Base-by-base conservation (phyloP, 2,113 vertebrate species). In the Ailurus styani region DNA sequence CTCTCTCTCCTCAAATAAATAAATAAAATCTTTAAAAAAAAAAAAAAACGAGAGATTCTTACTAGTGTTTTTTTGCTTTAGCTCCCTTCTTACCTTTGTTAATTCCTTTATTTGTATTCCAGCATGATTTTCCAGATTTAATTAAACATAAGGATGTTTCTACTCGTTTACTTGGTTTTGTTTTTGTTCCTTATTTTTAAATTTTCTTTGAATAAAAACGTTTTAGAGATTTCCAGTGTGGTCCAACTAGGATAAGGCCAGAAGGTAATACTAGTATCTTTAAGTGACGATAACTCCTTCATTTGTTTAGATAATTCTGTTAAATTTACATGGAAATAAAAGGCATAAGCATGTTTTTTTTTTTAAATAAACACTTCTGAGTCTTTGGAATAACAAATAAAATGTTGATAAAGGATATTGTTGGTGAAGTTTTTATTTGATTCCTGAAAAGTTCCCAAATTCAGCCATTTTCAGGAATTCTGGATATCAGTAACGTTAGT, bases 11-110 rank as follows among this genome's bases (percentile, higher is more conserved):
- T n/a, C n/a, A n/a, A n/a, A n/a, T n/a, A n/a, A n/a, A n/a, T n/a
- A n/a, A n/a, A n/a, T n/a, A n/a, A n/a, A n/a, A n/a, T n/a, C n/a
- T n/a, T n/a, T n/a, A n/a, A n/a, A n/a, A n/a, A n/a, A n/a, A n/a
- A n/a, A n/a, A n/a, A n/a, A n/a, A 88, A 96, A 75, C 85, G 54
- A 77, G 96, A 96, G 84, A 87, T 90, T 87, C 66, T 73, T 97
- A 83, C 31, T 93, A 57, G 70, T 86, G 68, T 64, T 95, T 96
- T 96, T 96, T 96, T 86, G 54, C 70, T 81, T 95, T 95, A 34
- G 64, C 89, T 96, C n/a, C 34, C 47, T 13, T 93, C 25, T 90
- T 89, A 45, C 27, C 66, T 95, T 96, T 98, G 47, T 89, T 91
- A 75, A 91, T 96, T 52, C 54, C 81, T 96, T 96, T 60, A 73